A percentile compares a stretch with the other conserved stretches of the same genome.
These are phyloP conservation scores for Sparidentex hasta DNA, from an alignment of 2,797 vertebrate genomes.

Conservation along the genomic window DNA sequence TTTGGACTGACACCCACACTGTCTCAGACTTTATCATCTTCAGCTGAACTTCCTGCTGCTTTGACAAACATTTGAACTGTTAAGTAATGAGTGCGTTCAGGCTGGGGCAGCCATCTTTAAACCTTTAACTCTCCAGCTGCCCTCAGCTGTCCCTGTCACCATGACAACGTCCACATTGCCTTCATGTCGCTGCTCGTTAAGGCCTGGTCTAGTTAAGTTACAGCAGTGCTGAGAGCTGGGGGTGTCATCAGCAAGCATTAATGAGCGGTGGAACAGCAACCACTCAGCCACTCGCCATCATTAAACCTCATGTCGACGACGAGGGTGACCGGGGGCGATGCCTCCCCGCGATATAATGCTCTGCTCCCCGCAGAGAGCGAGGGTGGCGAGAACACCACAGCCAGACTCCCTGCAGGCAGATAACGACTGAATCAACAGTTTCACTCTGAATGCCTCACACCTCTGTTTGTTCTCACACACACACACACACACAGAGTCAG, in stretches of 20 bases:
- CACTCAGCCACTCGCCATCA: slow-evolving; percentile 8
- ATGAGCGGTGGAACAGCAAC: neutral
- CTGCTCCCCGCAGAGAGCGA: slow-evolving; percentile 7
- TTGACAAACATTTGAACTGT: slow-evolving; percentile 16
- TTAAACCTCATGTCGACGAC: slow-evolving; percentile 14
- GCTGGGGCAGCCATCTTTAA: slow-evolving; percentile 19
- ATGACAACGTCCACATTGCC: slow-evolving; percentile 28
- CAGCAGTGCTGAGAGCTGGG: neutral
- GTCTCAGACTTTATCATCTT: neutral
- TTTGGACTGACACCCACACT: too few species aligned
- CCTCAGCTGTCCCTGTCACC: slow-evolving; percentile 25
- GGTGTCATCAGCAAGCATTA: neutral
- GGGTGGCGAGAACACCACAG: neutral
- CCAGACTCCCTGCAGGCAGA: slow-evolving; percentile 32
- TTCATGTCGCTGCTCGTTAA: slow-evolving; percentile 26
- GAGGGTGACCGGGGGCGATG: neutral
- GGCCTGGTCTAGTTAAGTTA: neutral
- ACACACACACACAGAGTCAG: too few species aligned
- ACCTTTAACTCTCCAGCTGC: neutral
- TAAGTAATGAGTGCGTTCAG: slow-evolving; percentile 18
- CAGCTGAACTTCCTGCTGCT: neutral
- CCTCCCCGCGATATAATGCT: neutral
- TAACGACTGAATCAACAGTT: slow-evolving; percentile 22
- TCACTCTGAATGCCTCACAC: neutral
- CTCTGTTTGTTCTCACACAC: too few species aligned